phyloP scores from a whole-genome alignment of 1,140 invertebrate genomes.

The Potamilus streckersoni region DNA sequence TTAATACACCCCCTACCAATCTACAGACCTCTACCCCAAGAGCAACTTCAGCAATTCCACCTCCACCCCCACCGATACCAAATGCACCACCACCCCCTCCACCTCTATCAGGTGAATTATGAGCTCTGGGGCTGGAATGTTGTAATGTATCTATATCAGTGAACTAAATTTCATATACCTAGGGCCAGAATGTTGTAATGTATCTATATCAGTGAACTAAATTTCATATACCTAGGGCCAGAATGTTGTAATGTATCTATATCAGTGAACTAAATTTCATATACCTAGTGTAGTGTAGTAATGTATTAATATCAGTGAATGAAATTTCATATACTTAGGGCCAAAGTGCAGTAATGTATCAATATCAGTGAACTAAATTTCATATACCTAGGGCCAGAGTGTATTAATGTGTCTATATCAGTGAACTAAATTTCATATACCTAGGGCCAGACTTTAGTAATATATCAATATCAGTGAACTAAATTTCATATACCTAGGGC shows the following conservation, averaged over 20 bases:
- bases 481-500: background rate
- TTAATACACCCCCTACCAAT: conserved; percentile 58
- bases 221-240: background rate
- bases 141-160: too few species aligned
- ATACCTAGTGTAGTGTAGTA: background rate
- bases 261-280: background rate
- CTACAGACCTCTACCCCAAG: conserved; percentile 33
- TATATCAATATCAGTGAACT: too few species aligned
- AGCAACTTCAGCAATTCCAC: conserved; percentile 56
- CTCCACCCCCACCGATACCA: conserved; percentile 67
- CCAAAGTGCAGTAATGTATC: too few species aligned
- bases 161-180: too few species aligned
- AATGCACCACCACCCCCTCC: conserved; percentile 67
- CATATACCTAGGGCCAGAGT: background rate
- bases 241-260: background rate
- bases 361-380: too few species aligned
- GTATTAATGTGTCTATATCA: background rate
- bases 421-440: too few species aligned
- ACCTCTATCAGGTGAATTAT: conserved; percentile 46
- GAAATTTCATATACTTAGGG: background rate
- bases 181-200: background rate
- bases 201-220: too few species aligned
- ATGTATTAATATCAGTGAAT: background rate
- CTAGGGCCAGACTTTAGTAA: background rate
- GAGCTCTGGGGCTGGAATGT: background rate